Evolutionary conservation across 2,888 invertebrate genomes (phyloP), one percentile per base, ranked within the genome.

Genomic region (Synanthedon andrenaeformis): DNA sequence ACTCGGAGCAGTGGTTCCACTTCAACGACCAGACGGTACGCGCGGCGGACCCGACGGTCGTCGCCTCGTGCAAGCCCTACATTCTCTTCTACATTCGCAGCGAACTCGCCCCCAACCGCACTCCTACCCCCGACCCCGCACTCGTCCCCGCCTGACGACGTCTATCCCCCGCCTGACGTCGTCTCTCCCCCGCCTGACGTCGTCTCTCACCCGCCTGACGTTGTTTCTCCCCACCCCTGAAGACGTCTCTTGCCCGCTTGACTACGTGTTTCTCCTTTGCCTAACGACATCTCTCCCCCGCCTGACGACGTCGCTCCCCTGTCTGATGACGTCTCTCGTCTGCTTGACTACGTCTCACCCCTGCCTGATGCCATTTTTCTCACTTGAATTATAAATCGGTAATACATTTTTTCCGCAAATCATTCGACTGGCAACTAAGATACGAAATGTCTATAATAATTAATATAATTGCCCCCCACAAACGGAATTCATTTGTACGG

Each of bases 21-120:
- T 95, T 94, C 88, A 94, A 95, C 85, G 95, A 95, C 82, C 93
- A 94, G 66, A 91, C 92, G 1, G 95, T 95, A n/a, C 90, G 93
- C 42, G 89, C 91, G 19, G 89, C 91, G 51, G 91, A 91, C 62
- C 87, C 89, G 17, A 87, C 88, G 49, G 89, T 91, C 1, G 94
- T 95, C 52, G 91, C 91, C 14, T 89, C 90, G 62, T 94, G 94
- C 80, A 94, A 94, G 81, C 94, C 95, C 13, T 95, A 95, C 89
- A 94, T 95, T 62, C 88, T 95, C 63, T 94, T 95, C 88, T 95
- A 95, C 86, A 92, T 94, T 61, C 89, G 93, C 14, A 89, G 92
- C 58, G 93, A 93, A 63, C 84, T 89, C 49, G 64, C 85, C 0
- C 70, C 35, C 84, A 49, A 82, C 86, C 51, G 23, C 61, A 14